These are phyloP conservation scores for Poeciliopsis turneri DNA, from an alignment of 2,797 vertebrate species.

Conservation along the genomic window DNA sequence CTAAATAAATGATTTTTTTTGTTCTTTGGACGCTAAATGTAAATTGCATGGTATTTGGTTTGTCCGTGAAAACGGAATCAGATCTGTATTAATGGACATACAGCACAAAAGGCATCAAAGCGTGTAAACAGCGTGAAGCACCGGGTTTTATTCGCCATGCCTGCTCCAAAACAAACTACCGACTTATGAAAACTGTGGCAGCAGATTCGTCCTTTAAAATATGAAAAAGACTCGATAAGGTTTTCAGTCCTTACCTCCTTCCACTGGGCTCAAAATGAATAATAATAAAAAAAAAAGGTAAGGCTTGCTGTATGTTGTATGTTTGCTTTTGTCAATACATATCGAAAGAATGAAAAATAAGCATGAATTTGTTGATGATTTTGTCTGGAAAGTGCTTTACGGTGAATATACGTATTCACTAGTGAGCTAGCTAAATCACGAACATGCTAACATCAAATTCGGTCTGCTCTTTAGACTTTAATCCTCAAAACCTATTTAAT, in stretches of 20 bases:
- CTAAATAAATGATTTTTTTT: no score
- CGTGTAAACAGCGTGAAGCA: constrained; percentile 52
- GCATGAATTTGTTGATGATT: neutral
- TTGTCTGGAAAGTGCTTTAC: neutral
- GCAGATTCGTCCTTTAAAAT: constrained; percentile 40
- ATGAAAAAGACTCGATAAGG: neutral
- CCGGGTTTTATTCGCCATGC: constrained; percentile 55
- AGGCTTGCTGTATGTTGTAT: constrained; percentile 3
- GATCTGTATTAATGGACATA: constrained; percentile 62
- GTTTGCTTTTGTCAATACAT: constrained; percentile 7
- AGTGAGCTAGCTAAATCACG: no score
- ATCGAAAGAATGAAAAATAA: neutral
- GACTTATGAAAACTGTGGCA: constrained; percentile 54
- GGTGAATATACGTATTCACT: neutral
- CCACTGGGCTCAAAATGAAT: neutral
- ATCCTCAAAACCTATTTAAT: no score
- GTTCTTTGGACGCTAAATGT: no score
- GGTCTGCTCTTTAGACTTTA: no score
- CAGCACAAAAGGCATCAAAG: constrained; percentile 10
- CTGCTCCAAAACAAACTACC: constrained; percentile 60
- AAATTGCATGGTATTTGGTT: no score
- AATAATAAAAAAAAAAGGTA: neutral
- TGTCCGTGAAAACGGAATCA: constrained; percentile 18
- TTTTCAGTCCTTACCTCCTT: neutral
- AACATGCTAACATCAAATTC: no score